Percentiles rank a stretch among this genome's conserved stretches.
Evolutionary conservation across 2,888 invertebrate genomes (phyloP).

Genomic region (Xanthia icteritia): DNA sequence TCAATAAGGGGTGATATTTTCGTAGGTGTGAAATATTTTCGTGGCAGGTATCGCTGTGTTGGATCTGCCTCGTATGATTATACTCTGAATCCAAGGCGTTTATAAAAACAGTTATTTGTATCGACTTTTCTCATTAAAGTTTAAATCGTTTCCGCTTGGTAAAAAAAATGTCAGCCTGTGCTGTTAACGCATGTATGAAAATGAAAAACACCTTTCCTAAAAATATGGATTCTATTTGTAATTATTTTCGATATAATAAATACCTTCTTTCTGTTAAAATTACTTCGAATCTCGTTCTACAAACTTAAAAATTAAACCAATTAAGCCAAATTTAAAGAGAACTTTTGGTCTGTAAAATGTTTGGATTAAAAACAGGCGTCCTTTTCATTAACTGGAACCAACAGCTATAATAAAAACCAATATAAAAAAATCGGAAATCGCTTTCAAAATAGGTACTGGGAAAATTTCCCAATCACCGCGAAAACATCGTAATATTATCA

Average conservation of each 20-base stretch:
- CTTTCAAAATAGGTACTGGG: conserved; percentile 3
- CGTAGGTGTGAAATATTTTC: background rate
- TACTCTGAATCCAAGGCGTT: background rate
- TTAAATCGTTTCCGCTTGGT: background rate
- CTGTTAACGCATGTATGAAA: background rate
- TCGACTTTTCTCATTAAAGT: too few relatives aligned
- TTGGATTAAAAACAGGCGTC: background rate
- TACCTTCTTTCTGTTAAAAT: background rate
- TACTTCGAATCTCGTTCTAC: background rate
- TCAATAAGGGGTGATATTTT: conserved; percentile 26
- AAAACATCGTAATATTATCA: conserved; percentile 31
- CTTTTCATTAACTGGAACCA: background rate
- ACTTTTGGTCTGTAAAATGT: background rate
- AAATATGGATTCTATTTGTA: background rate
- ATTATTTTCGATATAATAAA: background rate
- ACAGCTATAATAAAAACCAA: background rate
- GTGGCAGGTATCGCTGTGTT: background rate
- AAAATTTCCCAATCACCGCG: conserved; percentile 26
- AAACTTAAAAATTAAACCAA: background rate
- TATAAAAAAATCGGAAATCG: background rate
- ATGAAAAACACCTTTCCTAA: background rate
- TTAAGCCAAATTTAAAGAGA: background rate
- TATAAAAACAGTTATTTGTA: too few relatives aligned
- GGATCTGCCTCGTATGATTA: background rate
- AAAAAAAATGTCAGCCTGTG: too few relatives aligned